phyloP scores from a whole-genome alignment of 1,140 invertebrate genomes.

The Glossosoma conforme region DNA sequence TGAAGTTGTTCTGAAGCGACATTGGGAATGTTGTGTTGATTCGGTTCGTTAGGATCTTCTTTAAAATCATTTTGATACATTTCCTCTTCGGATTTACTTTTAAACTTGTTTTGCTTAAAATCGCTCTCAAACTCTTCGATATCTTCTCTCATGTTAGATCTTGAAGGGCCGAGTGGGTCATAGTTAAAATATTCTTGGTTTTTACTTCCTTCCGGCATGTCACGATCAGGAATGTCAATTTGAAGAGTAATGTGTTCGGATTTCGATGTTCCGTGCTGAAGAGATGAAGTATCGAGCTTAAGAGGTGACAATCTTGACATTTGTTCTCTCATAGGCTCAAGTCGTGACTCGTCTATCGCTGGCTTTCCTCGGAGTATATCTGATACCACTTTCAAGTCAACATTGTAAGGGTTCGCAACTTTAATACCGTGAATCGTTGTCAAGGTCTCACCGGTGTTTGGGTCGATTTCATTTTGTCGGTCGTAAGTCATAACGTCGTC shows the following conservation, averaged over 20 bases:
- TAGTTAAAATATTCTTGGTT: conserved; percentile 13
- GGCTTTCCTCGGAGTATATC: conserved; percentile 48
- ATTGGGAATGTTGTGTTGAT: conserved; percentile 15
- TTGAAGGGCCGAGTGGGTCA: conserved; percentile 2
- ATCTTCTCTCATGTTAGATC: conserved; percentile 3
- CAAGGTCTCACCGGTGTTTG: conserved; percentile 34
- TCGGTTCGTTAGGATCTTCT: conserved; percentile 2
- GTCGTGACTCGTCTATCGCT: conserved; percentile 37
- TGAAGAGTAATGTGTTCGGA: conserved; percentile 33
- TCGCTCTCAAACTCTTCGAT: not conserved
- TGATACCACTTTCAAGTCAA: conserved; percentile 45
- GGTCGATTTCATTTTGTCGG: conserved; percentile 38
- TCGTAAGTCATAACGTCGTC: conserved; percentile 32
- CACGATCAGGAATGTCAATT: conserved; percentile 20
- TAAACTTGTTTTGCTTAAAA: conserved; percentile 8
- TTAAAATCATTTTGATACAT: conserved; percentile 6
- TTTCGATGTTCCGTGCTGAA: conserved; percentile 42
- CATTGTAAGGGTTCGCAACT: conserved; percentile 47
- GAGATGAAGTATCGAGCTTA: conserved; percentile 42
- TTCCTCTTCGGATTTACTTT: not conserved
- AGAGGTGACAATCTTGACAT: conserved; percentile 37
- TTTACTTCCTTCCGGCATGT: conserved; percentile 9
- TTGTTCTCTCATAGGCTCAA: conserved; percentile 37
- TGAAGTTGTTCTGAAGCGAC: conserved; percentile 27
- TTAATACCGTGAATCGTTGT: conserved; percentile 45